Evolutionary conservation across 2,888 invertebrate species (phyloP).

Genomic region (Steromphala cineraria): DNA sequence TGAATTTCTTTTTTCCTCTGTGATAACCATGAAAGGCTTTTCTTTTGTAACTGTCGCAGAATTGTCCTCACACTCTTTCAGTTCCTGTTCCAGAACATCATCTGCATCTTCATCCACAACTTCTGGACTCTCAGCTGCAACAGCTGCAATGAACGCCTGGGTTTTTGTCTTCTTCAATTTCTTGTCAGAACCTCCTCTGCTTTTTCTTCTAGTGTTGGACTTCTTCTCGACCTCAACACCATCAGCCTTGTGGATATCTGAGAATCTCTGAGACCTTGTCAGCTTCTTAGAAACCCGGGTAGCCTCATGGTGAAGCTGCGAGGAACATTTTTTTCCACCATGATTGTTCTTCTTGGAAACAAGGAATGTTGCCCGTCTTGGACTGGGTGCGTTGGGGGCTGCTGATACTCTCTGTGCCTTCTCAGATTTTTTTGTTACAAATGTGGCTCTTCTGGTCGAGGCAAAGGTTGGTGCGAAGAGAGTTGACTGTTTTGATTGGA

Average conservation of each 20-base stretch:
- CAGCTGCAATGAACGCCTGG: neutral
- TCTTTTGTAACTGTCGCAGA: constrained; percentile 14
- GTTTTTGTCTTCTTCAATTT: neutral
- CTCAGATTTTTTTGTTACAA: neutral
- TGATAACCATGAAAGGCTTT: neutral
- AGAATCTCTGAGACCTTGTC: constrained; percentile 12
- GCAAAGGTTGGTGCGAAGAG: neutral
- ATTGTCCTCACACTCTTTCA: neutral
- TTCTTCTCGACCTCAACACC: neutral
- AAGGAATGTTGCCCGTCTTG: constrained; percentile 56
- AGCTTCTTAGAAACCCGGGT: neutral
- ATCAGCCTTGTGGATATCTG: constrained; percentile 11
- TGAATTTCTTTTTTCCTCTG: neutral
- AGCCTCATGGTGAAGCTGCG: neutral
- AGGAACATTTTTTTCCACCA: neutral
- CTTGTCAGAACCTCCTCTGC: neutral
- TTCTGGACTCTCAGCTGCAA: neutral
- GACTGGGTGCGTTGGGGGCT: constrained; percentile 41
- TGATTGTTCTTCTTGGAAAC: constrained; percentile 35
- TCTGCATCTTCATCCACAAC: neutral
- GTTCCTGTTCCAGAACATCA: neutral
- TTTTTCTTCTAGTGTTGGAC: neutral
- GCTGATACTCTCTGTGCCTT: neutral
- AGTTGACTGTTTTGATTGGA: neutral
- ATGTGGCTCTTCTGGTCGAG: neutral